Evolutionary conservation across 2,888 invertebrate genomes (phyloP), one percentile per base, ranked within the genome.

Genomic region (Omphaloscelis lunosa): DNA sequence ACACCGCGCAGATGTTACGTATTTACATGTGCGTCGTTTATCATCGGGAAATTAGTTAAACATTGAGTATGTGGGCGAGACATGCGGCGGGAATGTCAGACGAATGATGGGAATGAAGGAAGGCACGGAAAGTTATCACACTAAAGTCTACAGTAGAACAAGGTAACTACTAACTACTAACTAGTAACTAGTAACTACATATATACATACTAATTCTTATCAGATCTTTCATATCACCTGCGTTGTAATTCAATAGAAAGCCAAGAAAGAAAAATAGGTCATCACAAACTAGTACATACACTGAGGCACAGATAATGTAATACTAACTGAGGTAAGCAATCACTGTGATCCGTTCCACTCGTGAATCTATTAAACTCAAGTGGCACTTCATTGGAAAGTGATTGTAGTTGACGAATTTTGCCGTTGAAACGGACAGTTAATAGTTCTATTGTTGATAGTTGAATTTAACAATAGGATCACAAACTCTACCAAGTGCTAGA

Each of bases 1-100:
- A 86, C 80, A 86, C 65, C 34, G 72, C 75, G 67, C 84, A 63
- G 65, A 67, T 27, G 70, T 29, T 23, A 61, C n/a, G 66, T 73
- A 61, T 86, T 82, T 72, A 86, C 79, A 86, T 74, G 69, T 11
- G 56, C 15, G 29, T 72, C 79, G 70, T 84, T 79, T 66, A 79
- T 84, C 83, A 84, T 86, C 56, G 12, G 48, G 72, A 66, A 86
- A 86, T 86, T 83, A 84, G 83, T 79, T 78, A 70, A 86, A 75
- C 53, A 53, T 62, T 70, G 39, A 34, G 20, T 56, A 59, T 39
- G 83, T 84, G 69, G 83, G 86, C 63, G 83, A n/a, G 61, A 83
- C 78, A 73, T 2, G 77, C 39, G 23, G n/a, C 34, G 15, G 66
- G 72, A 73, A 73, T 73, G 72, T 58, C 0, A 0, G 15, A 27